phyloP scores from a whole-genome alignment of 2,797 vertebrate species.

The Otolemur crassicaudatus region DNA sequence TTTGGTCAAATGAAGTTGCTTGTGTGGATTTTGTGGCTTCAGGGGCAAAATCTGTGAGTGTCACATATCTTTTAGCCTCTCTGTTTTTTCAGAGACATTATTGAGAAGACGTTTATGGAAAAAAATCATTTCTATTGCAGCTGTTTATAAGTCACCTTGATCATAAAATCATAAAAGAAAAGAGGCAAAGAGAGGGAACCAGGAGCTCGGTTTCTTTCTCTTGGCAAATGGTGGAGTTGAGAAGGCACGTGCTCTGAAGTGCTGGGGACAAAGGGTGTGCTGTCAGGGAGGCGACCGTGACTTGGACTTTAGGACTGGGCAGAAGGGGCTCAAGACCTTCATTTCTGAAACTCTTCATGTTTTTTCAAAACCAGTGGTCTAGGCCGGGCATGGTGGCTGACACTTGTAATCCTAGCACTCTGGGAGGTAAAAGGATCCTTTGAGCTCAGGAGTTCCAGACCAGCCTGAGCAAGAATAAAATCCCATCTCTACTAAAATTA shows the following conservation, averaged over 20 bases:
- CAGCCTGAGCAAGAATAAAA: too few species aligned
- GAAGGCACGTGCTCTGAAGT: neutral
- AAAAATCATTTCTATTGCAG: constrained; percentile 83
- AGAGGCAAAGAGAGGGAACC: constrained; percentile 75
- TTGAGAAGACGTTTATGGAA: constrained; percentile 86
- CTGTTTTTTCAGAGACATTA: constrained; percentile 87
- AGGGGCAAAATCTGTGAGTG: constrained; percentile 92
- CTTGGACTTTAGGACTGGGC: neutral
- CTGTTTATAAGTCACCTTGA: constrained; percentile 88
- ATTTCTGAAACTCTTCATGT: neutral
- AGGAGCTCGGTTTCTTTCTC: constrained; percentile 56
- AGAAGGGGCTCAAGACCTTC: neutral
- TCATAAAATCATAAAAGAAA: constrained; percentile 83
- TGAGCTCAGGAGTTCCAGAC: too few species aligned
- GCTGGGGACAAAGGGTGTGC: neutral
- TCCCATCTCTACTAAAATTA: too few species aligned
- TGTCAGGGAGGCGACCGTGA: too few species aligned
- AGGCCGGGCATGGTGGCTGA: too few species aligned
- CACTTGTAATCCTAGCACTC: too few species aligned
- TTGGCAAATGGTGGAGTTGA: constrained; percentile 60
- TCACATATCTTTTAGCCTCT: constrained; percentile 90
- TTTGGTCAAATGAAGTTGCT: constrained; percentile 90
- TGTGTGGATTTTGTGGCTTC: constrained; percentile 88
- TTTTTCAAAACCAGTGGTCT: neutral
- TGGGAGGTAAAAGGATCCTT: too few species aligned